phyloP scores from a whole-genome alignment of 2,888 invertebrate genomes.

The Dolichopus griseipennis region DNA sequence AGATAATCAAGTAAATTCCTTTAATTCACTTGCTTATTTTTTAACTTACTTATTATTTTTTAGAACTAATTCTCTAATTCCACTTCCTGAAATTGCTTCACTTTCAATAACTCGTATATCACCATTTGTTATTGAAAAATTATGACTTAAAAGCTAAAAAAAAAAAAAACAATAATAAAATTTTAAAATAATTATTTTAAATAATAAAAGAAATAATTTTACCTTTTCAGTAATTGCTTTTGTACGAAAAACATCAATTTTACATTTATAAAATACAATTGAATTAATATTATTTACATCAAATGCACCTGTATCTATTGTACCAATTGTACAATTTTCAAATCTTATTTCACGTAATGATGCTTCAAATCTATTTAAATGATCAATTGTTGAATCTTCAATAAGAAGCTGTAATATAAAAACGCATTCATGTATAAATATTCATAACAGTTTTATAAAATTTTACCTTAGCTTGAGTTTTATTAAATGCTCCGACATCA shows the following conservation, averaged over 20 bases:
- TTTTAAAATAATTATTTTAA: neutral
- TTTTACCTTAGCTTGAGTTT: slow-evolving; percentile 34
- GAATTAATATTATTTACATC: slow-evolving; percentile 38
- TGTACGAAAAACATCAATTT: slow-evolving; percentile 34
- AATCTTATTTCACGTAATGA: slow-evolving; percentile 36
- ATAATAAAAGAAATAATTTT: slow-evolving; percentile 11
- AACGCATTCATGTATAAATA: too few species aligned
- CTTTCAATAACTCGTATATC: slow-evolving; percentile 38
- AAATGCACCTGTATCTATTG: slow-evolving; percentile 34
- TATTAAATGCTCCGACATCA: slow-evolving; percentile 34
- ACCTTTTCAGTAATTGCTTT: slow-evolving; percentile 39
- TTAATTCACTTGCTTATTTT: too few species aligned
- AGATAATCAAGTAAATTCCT: too few species aligned
- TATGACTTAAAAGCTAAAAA: slow-evolving; percentile 31
- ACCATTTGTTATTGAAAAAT: slow-evolving; percentile 35
- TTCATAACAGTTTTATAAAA: too few species aligned
- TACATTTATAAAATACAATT: slow-evolving; percentile 35
- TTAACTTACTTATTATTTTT: slow-evolving; percentile 35
- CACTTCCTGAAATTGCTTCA: slow-evolving; percentile 39
- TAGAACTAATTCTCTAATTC: slow-evolving; percentile 35
- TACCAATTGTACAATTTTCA: slow-evolving; percentile 33
- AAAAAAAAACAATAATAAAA: neutral
- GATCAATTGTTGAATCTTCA: slow-evolving; percentile 30
- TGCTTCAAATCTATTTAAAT: slow-evolving; percentile 34
- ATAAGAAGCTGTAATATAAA: slow-evolving; percentile 31